phyloP scores from a whole-genome alignment of 2,113 vertebrate genomes.

The Chlorodrepanis virens region DNA sequence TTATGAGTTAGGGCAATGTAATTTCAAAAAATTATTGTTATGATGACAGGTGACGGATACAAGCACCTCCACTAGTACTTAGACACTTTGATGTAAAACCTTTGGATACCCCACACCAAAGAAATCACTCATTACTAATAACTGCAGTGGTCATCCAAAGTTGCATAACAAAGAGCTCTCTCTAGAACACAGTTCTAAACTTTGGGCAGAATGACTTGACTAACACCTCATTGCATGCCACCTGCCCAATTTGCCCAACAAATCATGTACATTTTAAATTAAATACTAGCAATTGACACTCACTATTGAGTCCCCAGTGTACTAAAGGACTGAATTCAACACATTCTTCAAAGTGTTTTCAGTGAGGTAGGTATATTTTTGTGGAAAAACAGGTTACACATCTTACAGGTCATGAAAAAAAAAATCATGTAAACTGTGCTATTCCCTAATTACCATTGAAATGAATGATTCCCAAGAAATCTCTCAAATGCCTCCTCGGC shows the following conservation, averaged over 20 bases:
- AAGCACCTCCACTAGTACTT: neutral
- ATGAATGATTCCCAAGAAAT: neutral
- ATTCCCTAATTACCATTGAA: neutral
- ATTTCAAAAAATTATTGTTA: neutral
- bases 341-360: neutral
- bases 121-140: neutral
- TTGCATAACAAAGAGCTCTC: accelerated
- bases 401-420: neutral
- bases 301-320: neutral
- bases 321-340: neutral
- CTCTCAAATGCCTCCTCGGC: neutral
- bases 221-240: neutral
- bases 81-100: neutral
- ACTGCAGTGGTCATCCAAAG: neutral
- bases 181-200: neutral
- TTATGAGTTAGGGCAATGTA: neutral
- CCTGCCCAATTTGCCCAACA: neutral
- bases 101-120: neutral
- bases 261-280: neutral
- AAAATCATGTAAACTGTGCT: accelerated
- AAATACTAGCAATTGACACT: neutral
- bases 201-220: neutral
- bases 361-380: neutral
- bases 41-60: neutral
- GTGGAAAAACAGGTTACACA: neutral